A percentile compares a stretch with the other conserved stretches of the same genome.
phyloP scores from a whole-genome alignment of 53 echinoderm and acorn worm genomes.

The Echinarachnius parma region DNA sequence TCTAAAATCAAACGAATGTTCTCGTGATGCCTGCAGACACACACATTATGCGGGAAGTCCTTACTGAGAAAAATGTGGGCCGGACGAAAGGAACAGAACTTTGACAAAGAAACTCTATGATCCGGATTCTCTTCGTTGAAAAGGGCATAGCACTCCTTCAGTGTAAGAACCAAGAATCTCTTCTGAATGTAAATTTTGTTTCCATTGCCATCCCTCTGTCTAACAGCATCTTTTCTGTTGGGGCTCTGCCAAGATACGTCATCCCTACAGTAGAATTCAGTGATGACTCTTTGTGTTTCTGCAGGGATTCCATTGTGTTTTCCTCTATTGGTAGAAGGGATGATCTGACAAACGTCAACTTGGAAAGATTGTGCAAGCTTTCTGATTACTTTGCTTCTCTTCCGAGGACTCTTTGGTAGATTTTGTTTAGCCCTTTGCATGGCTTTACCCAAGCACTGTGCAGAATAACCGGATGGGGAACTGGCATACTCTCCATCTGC shows the following conservation, averaged over 20 bases:
- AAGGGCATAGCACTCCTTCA: constrained; percentile 25
- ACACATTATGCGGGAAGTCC: constrained; percentile 48
- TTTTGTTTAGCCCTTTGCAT: constrained; percentile 4
- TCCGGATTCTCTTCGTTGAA: constrained; percentile 29
- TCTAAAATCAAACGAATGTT: constrained; percentile 19
- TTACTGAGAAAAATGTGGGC: constrained; percentile 3
- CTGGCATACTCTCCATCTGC: constrained; percentile 7
- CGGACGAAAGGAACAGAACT: constrained; percentile 28
- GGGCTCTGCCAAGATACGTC: constrained; percentile 34
- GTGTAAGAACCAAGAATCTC: constrained; percentile 32
- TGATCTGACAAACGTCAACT: not conserved
- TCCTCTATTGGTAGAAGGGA: constrained; percentile 18
- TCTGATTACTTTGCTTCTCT: constrained; percentile 21
- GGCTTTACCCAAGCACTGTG: constrained; percentile 28
- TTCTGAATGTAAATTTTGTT: constrained; percentile 33
- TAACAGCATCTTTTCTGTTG: constrained; percentile 27
- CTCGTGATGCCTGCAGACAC: constrained; percentile 41
- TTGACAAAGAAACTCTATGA: constrained; percentile 18
- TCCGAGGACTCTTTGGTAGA: constrained; percentile 15
- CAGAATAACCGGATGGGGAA: not conserved
- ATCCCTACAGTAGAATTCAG: constrained; percentile 27
- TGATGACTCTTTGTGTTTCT: constrained; percentile 18
- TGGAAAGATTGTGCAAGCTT: constrained; percentile 20
- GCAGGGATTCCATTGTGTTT: constrained; percentile 8
- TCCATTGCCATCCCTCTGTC: constrained; percentile 13